Percentiles rank a stretch among this genome's conserved stretches.
Conservation (phyloP, 2,113 vertebrate species). For the Hyperoodon ampullatus region DNA sequence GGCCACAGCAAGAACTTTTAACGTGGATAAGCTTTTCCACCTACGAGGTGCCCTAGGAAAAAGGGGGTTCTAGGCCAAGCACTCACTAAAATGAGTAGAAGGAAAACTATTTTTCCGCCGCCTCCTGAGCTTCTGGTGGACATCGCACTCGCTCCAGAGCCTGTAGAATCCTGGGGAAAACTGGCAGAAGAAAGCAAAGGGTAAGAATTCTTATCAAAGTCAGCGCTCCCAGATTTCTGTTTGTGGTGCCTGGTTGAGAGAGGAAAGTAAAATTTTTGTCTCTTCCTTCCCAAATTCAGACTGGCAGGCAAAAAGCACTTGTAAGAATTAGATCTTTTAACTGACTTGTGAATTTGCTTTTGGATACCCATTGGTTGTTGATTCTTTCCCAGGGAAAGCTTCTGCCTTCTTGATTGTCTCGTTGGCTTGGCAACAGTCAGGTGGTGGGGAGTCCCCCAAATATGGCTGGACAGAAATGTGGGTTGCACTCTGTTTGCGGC, state of each 20-base stretch:
- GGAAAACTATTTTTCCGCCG: neutral
- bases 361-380: neutral
- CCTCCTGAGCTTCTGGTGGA: neutral
- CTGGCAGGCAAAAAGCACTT: neutral
- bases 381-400: neutral
- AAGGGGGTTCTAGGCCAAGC: neutral
- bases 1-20: neutral
- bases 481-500: neutral
- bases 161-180: neutral
- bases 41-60: neutral
- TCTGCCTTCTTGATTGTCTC: neutral
- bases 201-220: neutral
- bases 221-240: neutral
- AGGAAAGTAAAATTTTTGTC: neutral
- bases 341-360: neutral
- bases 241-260: neutral
- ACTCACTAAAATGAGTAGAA: neutral
- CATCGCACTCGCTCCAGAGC: neutral
- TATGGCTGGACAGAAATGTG: neutral
- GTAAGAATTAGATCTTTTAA: neutral
- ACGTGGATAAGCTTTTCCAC: neutral
- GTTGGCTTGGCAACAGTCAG: neutral
- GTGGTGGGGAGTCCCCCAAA: neutral
- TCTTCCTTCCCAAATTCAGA: neutral
- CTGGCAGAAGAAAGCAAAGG: neutral